Base-by-base conservation (phyloP, 2,797 vertebrate species). In the Lerista edwardsae region DNA sequence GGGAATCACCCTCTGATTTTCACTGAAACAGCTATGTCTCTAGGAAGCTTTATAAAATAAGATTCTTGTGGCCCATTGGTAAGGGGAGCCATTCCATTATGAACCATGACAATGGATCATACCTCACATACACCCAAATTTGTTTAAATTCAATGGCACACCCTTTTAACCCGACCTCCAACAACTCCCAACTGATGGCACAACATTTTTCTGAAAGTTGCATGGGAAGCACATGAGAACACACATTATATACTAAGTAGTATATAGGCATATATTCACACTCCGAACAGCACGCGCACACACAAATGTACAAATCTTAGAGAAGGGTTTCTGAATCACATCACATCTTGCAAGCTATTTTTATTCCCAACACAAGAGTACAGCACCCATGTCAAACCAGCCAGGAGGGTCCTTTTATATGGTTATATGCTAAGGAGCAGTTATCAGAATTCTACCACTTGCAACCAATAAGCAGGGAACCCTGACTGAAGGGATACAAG, bases 181-280 rank as follows among this genome's bases (percentile, higher is more conserved):
- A 72, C 68, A 89, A 77, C 61, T 84, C 85, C 34, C 89, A 73
- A 0, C 29, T 1, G 72, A 88, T 34, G 25, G 80, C 88, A 75
- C 57, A 0, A 23, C 64, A 27, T 73, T 87, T 86, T 89, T 90
- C 80, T 79, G 84, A 17, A 34, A 3, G 0, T 85, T 4, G 9
- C 75, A 88, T 36, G 0, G 88, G 85, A 90, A 89, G 90, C 59
- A 23, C 88, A 87, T 1, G 6, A 90, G 75, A 36, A 88, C 62
- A 27, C 23, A 2, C 0, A 14, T 91, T 88, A 91, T 87, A 19
- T 21, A 90, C 69, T 3, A 55, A 2, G 83, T 85, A 83, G 84
- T 72, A 78, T 76, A 64, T 81, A 65, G 68, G 93, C 17, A 36
- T 86, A 91, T 1, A 80, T 87, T 91, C 3, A 6, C 74, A 93